A percentile compares a stretch with the other conserved stretches of the same genome.
Conservation (phyloP, 1,140 invertebrate genomes). For the Globodera ellingtonae region DNA sequence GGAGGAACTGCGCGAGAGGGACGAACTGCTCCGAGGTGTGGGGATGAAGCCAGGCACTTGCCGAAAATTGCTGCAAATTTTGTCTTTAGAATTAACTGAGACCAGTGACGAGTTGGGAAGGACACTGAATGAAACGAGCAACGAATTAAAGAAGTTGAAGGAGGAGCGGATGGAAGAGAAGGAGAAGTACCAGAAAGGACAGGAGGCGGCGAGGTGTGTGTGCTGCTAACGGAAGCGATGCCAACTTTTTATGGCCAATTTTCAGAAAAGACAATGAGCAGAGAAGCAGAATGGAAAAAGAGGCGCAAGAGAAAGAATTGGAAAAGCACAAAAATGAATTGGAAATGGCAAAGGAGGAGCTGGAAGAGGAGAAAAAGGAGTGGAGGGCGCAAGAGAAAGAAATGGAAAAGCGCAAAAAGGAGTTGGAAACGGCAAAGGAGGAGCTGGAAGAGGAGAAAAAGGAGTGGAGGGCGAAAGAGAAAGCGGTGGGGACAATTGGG, state of each 20-base stretch:
- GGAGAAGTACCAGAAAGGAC: background rate
- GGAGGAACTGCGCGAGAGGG: conserved; percentile 8
- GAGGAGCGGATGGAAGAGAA: background rate
- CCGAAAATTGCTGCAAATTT: background rate
- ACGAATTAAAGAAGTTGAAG: conserved; percentile 21
- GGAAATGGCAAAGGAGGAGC: background rate
- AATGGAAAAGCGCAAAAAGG: background rate
- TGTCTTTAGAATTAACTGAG: conserved; percentile 20
- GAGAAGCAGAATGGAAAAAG: background rate
- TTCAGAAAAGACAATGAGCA: too few relatives aligned
- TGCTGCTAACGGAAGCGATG: background rate
- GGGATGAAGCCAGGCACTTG: background rate
- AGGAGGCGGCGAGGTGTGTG: background rate
- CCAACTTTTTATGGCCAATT: background rate
- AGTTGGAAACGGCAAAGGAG: background rate
- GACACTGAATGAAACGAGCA: conserved; percentile 21
- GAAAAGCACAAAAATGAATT: background rate
- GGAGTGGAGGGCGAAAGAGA: background rate
- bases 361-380: background rate
- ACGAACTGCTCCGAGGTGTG: conserved; percentile 24
- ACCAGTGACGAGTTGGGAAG: conserved; percentile 24
- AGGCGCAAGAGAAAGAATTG: background rate
- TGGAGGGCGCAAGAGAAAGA: background rate
- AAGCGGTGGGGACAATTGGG: background rate
- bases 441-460: background rate